phyloP scores from a whole-genome alignment of 2,797 vertebrate genomes.

The Coccyzus lansbergi region DNA sequence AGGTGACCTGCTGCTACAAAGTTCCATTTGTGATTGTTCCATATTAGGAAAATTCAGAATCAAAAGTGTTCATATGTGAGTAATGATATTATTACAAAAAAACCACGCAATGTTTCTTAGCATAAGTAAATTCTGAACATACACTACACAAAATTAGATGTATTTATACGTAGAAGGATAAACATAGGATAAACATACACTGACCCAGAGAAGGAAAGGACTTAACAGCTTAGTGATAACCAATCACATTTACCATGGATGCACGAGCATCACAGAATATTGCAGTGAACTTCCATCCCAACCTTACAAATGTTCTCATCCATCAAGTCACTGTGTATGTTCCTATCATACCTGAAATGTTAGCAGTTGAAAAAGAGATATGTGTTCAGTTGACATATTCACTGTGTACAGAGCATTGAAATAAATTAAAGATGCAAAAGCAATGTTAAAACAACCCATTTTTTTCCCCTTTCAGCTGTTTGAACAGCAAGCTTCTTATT shows the following conservation, averaged over 20 bases:
- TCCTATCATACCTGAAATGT: neutral
- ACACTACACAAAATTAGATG: neutral
- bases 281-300: neutral
- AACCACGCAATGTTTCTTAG: neutral
- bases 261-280: neutral
- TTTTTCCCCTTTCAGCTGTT: neutral
- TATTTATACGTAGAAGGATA: neutral
- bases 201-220: constrained; percentile 6
- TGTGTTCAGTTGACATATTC: neutral
- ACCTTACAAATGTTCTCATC: neutral
- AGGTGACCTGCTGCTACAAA: neutral
- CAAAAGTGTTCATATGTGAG: neutral
- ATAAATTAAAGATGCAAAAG: constrained; percentile 61
- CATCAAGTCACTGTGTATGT: neutral
- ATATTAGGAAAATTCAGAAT: neutral
- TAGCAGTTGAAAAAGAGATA: constrained; percentile 13
- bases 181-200: neutral
- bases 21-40: neutral
- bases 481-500: constrained; percentile 22
- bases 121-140: neutral
- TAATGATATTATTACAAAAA: neutral
- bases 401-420: neutral
- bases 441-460: constrained; percentile 26
- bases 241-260: neutral
- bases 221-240: neutral